Conservation (phyloP, 2,888 invertebrate species). For the Cephus pulcher region DNA sequence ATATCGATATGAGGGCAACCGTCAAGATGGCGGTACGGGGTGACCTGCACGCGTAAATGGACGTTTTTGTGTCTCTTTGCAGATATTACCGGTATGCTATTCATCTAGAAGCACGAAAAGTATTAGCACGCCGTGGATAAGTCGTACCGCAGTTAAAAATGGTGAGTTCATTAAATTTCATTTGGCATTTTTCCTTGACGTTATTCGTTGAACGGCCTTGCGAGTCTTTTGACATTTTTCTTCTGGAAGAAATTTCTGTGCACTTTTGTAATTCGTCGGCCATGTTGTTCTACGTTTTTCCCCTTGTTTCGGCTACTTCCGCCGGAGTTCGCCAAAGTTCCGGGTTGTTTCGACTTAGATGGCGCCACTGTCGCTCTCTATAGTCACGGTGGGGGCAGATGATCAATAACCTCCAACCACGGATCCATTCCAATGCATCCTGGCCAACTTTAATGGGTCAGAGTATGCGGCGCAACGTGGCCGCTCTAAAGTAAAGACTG, state of each 20-base stretch:
- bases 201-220: background rate
- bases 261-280: background rate
- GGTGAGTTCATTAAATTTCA: conserved; percentile 10
- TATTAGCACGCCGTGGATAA: conserved; percentile 8
- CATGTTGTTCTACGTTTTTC: background rate
- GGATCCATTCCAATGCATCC: background rate
- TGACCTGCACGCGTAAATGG: conserved; percentile 1
- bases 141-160: conserved; percentile 13
- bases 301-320: background rate
- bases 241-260: background rate
- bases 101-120: conserved; percentile 3
- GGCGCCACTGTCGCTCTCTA: background rate
- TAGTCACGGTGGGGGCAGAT: background rate
- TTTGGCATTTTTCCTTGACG: background rate
- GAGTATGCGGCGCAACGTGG: background rate
- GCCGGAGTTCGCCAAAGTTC: background rate
- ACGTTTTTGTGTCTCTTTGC: conserved; percentile 12
- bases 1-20: background rate
- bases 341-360: background rate
- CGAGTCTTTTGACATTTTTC: background rate
- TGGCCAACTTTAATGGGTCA: background rate
- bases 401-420: background rate
- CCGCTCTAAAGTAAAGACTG: background rate
- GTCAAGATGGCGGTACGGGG: background rate
- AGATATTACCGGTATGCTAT: conserved; percentile 11